Evolutionary conservation across 2,113 vertebrate species (phyloP), one percentile per base, ranked within the genome.

Genomic region (Piliocolobus tephrosceles): DNA sequence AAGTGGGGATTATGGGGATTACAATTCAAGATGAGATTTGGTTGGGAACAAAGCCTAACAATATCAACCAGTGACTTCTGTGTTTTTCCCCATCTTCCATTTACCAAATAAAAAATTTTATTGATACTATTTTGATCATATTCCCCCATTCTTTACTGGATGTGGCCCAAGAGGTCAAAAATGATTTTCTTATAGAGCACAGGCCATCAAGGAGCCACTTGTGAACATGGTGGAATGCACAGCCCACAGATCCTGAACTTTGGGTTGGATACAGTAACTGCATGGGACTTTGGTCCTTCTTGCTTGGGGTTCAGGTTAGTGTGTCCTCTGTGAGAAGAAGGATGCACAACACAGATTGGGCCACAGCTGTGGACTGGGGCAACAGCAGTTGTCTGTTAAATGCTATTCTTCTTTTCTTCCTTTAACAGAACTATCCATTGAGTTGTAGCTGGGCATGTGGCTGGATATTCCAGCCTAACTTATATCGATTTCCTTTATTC

Each of bases 401-500:
- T 68, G 18, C 2, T 52, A 20, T 27, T 35, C 18, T 88, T 58
- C 64, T 32, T 61, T 70, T 82, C 58, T 91, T 73, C 61, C 73
- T 79, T 40, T 64, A 72, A 90, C 17, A 68, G 27, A 78, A 64
- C 2, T 1, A 50, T 64, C 5, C 43, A 14, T 93, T 61, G 47
- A 47, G 12, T 66, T 58, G 80, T 64, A n/a, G n/a, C 5, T 45
- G 40, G 50, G 22, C 17, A 70, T 1, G 0, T 25, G 73, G 5
- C 32, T 66, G 5, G 32, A 38, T 78, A 89, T 82, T 75, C 64
- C 61, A 83, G 30, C 6, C 57, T 86, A 86, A 93, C 8, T 76
- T 79, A 73, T 27, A 86, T 12, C 38, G 11, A 72, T 88, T 92
- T 96, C 50, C 30, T 94, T 91, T 79, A 83, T 91, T 89, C 38